phyloP scores from a whole-genome alignment of 2,797 vertebrate species.

The Chelidonichthys spinosus region DNA sequence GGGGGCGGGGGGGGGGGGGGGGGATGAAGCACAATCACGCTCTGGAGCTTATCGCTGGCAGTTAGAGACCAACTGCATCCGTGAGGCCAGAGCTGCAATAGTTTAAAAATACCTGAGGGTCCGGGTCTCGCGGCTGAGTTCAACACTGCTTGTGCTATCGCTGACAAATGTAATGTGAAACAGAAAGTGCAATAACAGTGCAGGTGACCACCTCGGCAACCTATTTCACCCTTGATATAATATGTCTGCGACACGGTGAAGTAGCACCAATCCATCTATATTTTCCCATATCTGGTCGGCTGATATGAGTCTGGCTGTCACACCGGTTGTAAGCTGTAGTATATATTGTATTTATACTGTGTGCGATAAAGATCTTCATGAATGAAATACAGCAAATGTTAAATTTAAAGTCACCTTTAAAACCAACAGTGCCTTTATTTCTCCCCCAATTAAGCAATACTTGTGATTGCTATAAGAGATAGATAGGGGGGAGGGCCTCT shows the following conservation, averaged over 20 bases:
- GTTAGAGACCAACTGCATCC: constrained; percentile 46
- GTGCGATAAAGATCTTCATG: background rate
- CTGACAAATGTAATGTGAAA: constrained; percentile 52
- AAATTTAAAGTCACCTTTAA: constrained; percentile 10
- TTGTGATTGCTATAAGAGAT: constrained; percentile 41
- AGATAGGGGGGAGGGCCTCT: constrained; percentile 39
- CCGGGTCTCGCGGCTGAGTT: constrained; percentile 47
- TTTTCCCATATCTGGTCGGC: constrained; percentile 25
- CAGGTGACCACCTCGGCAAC: constrained; percentile 26
- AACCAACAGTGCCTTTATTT: constrained; percentile 9
- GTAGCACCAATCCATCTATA: constrained; percentile 5
- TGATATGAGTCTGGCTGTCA: constrained; percentile 11
- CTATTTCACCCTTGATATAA: constrained; percentile 53
- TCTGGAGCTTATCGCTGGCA: constrained; percentile 51
- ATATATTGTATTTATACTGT: background rate
- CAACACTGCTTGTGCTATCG: constrained; percentile 38
- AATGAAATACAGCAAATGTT: constrained; percentile 9
- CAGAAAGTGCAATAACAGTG: constrained; percentile 39
- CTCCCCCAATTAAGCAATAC: constrained; percentile 39
- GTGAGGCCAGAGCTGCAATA: constrained; percentile 22
- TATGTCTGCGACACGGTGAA: constrained; percentile 34
- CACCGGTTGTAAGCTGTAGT: background rate
- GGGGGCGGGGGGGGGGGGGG: constrained; percentile 12
- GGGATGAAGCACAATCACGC: constrained; percentile 40
- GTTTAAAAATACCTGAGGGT: constrained; percentile 52